phyloP scores from a whole-genome alignment of 92 coral and sea anemone species.

The Paragorgia papillata region DNA sequence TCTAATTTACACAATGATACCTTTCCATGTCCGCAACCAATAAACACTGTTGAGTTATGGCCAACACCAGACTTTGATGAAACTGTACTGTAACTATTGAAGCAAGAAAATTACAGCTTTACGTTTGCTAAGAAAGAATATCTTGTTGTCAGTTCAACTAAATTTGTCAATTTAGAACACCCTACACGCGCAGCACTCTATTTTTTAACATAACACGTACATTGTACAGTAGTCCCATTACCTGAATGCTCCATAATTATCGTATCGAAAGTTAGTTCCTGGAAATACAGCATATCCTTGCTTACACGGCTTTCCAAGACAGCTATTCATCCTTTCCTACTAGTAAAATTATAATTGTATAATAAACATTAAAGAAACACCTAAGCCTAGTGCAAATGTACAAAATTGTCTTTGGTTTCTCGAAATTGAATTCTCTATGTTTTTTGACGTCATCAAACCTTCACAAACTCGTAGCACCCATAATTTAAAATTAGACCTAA shows the following conservation, averaged over 20 bases:
- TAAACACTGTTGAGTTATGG: neutral
- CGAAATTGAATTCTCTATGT: too few species aligned
- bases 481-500: too few species aligned
- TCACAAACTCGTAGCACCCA: too few species aligned
- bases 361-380: too few species aligned
- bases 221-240: too few species aligned
- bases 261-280: conserved; percentile 8
- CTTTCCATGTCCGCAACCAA: conserved; percentile 12
- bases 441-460: too few species aligned
- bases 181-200: too few species aligned
- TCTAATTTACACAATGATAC: neutral
- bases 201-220: too few species aligned
- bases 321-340: conserved; percentile 11
- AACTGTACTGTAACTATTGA: neutral
- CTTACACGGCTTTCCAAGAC: conserved; percentile 7
- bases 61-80: neutral
- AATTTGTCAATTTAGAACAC: too few species aligned
- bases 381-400: too few species aligned
- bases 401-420: too few species aligned
- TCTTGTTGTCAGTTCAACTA: too few species aligned
- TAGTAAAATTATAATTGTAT: neutral
- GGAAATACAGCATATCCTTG: conserved; percentile 4
- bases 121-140: neutral
- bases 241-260: conserved; percentile 7
- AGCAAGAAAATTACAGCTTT: neutral